phyloP scores from a whole-genome alignment of 2,888 invertebrate species.

The Acleris laterana region DNA sequence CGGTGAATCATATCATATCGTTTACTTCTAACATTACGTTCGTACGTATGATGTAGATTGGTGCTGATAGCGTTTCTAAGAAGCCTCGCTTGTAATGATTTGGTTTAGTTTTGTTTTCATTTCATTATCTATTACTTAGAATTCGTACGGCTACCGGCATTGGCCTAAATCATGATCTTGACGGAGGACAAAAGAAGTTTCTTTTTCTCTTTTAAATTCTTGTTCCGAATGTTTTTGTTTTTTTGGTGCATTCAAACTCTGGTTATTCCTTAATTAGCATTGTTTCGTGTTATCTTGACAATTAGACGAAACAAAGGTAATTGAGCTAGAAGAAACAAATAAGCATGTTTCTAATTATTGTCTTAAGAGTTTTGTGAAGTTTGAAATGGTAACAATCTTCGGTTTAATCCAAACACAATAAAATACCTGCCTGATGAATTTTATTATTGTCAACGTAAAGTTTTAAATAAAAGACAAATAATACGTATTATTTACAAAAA shows the following conservation, averaged over 20 bases:
- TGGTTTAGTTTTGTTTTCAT: conserved; percentile 11
- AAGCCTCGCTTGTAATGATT: background rate
- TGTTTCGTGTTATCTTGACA: conserved; percentile 1
- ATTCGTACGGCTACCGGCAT: conserved; percentile 6
- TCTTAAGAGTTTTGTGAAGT: no score
- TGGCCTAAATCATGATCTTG: conserved; percentile 8
- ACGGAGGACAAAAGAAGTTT: conserved; percentile 24
- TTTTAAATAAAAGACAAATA: no score
- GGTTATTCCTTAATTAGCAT: conserved; percentile 28
- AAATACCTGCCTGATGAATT: no score
- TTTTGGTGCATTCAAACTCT: conserved; percentile 14
- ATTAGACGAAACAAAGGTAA: background rate
- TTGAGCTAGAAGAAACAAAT: no score
- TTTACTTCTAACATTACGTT: conserved; percentile 8
- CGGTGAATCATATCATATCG: conserved; percentile 42
- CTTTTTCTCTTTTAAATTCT: conserved; percentile 26
- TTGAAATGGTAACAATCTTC: no score
- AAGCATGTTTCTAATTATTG: no score
- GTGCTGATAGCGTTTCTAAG: conserved; percentile 13
- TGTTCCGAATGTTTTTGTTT: conserved; percentile 15
- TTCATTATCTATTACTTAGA: conserved; percentile 2
- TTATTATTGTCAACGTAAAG: no score
- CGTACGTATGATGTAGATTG: background rate
- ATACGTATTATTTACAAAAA: no score
- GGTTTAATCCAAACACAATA: no score